Evolutionary conservation across 2,113 vertebrate genomes (phyloP), one percentile per base, ranked within the genome.

Genomic region (Barnardius zonarius): DNA sequence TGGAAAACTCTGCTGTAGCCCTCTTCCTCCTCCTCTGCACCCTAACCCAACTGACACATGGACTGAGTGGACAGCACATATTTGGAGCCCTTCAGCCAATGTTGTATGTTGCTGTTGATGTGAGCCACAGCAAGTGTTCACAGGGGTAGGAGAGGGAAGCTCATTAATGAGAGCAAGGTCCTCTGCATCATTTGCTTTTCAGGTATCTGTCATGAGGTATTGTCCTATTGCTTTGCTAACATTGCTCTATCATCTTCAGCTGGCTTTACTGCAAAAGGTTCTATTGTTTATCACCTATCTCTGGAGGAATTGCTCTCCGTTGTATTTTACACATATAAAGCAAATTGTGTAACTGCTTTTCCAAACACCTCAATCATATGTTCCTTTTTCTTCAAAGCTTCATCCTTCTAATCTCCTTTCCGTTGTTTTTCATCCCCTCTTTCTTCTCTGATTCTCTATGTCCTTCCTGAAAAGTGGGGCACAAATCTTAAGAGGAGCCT

Each of bases 41-140:
- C 10, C 13, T 13, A 63, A 19, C 17, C 19, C 0, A 1, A 13
- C 13, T 37, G 77, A 54, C 61, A n/a, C 20, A 63, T 0, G 9
- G 27, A 7, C 10, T 55, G 27, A 73, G 31, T 1, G 9, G 41
- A 57, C 13, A 17, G 75, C 8, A 84, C 46, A 59, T 13, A 41
- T 31, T 24, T 77, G 35, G n/a, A 81, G 19, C 30, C n/a, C 46
- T n/a, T 70, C 76, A 62, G 44, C 18, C 49, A 44, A 5, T 0
- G 1, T 7, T 5, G 10, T 15, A 7, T 5, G 6, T 13, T 49
- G 69, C 10, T 35, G 35, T 5, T 64, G 62, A 39, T 28, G 27
- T 27, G 30, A 85, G 57, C 33, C 43, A 61, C 83, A 62, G 31
- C 8, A 46, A 51, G 23, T 4, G 17, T 18, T 77, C 3, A 1